A percentile compares a stretch with the other conserved stretches of the same genome.
Conservation (phyloP, 2,113 vertebrate species). For the Ranitomeya imitator region DNA sequence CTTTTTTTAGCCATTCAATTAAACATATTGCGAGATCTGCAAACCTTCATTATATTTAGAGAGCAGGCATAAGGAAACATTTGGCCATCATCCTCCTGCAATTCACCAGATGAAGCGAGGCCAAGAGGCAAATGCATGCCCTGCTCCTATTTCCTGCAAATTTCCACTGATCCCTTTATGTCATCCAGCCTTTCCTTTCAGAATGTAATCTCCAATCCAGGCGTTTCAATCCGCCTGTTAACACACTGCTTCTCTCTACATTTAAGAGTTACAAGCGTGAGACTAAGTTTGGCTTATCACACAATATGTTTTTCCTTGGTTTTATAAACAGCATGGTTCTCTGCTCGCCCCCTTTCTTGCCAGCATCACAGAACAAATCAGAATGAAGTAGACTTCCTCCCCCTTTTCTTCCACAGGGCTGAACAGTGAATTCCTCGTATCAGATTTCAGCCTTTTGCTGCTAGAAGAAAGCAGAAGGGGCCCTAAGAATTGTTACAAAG, state of each 20-base stretch:
- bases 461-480: slow-evolving; percentile 41
- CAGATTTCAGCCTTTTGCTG: slow-evolving; percentile 19
- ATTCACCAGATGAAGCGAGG: slow-evolving; percentile 44
- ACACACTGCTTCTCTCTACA: slow-evolving; percentile 47
- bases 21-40: slow-evolving; percentile 13
- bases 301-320: slow-evolving; percentile 52
- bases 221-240: slow-evolving; percentile 57
- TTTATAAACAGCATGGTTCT: slow-evolving; percentile 29
- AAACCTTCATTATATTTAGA: slow-evolving; percentile 34
- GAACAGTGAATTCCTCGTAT: slow-evolving; percentile 40
- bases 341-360: slow-evolving; percentile 30
- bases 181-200: slow-evolving; percentile 60
- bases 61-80: slow-evolving; percentile 39
- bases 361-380: slow-evolving; percentile 49
- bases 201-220: slow-evolving; percentile 55
- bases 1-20: slow-evolving; percentile 20
- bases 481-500: slow-evolving; percentile 37
- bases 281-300: slow-evolving; percentile 59
- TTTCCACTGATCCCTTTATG: slow-evolving; percentile 58
- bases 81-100: slow-evolving; percentile 37
- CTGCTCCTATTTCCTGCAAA: slow-evolving; percentile 32
- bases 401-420: neutral
- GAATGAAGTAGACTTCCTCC: slow-evolving; percentile 55
- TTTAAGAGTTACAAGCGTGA: slow-evolving; percentile 57
- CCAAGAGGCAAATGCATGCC: slow-evolving; percentile 36